These are phyloP conservation scores for Indri indri DNA, from an alignment of 2,113 vertebrate species.

Conservation along the genomic window DNA sequence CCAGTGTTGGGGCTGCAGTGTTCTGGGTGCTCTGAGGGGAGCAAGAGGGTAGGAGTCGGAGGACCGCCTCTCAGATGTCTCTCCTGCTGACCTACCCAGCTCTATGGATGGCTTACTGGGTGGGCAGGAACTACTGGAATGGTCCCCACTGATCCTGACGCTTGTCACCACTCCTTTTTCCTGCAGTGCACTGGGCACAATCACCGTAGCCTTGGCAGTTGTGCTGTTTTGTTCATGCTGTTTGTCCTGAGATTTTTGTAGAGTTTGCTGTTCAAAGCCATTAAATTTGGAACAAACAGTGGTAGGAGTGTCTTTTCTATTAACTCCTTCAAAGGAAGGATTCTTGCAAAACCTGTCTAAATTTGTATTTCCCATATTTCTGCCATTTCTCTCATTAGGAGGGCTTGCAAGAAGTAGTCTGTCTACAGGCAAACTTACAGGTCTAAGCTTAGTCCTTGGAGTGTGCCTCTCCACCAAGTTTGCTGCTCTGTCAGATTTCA, in stretches of 20 bases:
- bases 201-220: slow-evolving; percentile 85
- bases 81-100: slow-evolving; percentile 81
- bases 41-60: slow-evolving; percentile 81
- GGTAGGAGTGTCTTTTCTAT: slow-evolving; percentile 84
- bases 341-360: slow-evolving; percentile 82
- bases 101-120: slow-evolving; percentile 85
- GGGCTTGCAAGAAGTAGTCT: slow-evolving; percentile 77
- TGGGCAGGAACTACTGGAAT: slow-evolving; percentile 70
- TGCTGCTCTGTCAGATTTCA: slow-evolving; percentile 83
- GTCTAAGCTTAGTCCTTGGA: slow-evolving; percentile 89
- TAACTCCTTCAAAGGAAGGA: slow-evolving; percentile 90
- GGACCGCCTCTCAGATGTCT: slow-evolving; percentile 85
- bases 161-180: slow-evolving; percentile 78
- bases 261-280: slow-evolving; percentile 88
- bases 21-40: slow-evolving; percentile 90
- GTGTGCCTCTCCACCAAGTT: slow-evolving; percentile 87
- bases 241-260: slow-evolving; percentile 91
- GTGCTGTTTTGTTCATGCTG: slow-evolving; percentile 91
- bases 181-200: slow-evolving; percentile 80
- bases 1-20: slow-evolving; percentile 94
- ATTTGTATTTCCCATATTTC: slow-evolving; percentile 78
- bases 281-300: slow-evolving; percentile 87
- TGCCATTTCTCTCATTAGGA: slow-evolving; percentile 88
- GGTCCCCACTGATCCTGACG: slow-evolving; percentile 68
- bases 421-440: slow-evolving; percentile 91